Conservation (phyloP, 2,888 invertebrate species). For the Dynastes hyllus region DNA sequence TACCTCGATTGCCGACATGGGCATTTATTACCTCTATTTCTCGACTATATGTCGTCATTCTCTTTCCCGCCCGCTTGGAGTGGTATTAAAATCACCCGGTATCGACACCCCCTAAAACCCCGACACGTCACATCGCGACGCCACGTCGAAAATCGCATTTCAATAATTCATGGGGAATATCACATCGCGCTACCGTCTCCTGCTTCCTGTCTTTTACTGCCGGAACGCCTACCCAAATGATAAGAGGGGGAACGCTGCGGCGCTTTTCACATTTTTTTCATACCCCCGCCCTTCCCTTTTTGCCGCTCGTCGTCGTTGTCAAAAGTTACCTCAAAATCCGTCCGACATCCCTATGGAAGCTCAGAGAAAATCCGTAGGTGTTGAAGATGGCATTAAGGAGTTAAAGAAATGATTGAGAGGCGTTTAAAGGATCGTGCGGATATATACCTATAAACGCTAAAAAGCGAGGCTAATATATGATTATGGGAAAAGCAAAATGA, state of each 20-base stretch:
- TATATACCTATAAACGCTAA: not conserved
- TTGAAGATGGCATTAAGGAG: slow-evolving; percentile 37
- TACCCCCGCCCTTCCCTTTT: not conserved
- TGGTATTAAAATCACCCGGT: slow-evolving; percentile 42
- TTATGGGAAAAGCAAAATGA: not conserved
- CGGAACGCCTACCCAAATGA: slow-evolving; percentile 27
- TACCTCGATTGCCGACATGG: not conserved
- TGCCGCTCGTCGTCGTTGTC: not conserved
- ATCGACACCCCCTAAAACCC: slow-evolving; percentile 35
- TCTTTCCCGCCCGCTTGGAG: slow-evolving; percentile 15
- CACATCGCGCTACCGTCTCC: slow-evolving; percentile 9
- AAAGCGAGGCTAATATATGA: not conserved
- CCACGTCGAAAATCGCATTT: slow-evolving; percentile 40
- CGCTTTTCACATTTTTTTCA: slow-evolving; percentile 33
- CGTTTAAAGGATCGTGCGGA: slow-evolving; percentile 6
- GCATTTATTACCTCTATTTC: slow-evolving; percentile 11
- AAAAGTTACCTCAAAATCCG: slow-evolving; percentile 31
- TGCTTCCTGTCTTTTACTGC: slow-evolving; percentile 7
- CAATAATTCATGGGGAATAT: slow-evolving; percentile 43
- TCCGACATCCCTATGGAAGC: not conserved
- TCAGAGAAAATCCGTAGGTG: slow-evolving; percentile 24
- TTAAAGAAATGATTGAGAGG: slow-evolving; percentile 40
- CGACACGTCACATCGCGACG: slow-evolving; percentile 29
- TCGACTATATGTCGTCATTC: slow-evolving; percentile 14
- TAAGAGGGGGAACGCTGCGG: slow-evolving; percentile 22